Base-by-base conservation (phyloP, 2,888 invertebrate species). In the Thereva unica region DNA sequence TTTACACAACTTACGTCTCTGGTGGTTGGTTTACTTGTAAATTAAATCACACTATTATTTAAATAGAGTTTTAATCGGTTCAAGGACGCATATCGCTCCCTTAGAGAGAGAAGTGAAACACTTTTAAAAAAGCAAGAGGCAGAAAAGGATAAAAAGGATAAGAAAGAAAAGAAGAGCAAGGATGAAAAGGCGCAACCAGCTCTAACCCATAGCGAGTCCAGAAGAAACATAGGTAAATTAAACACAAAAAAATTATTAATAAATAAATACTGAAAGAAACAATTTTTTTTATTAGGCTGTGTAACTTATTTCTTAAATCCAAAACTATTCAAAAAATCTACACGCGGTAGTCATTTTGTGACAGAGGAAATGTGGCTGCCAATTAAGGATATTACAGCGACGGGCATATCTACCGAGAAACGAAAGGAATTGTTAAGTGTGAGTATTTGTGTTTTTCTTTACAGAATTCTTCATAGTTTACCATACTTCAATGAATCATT, bases 291-390 rank as follows among this genome's bases (percentile, higher is more conserved):
- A n/a, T 63, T 23, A 23, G 23, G 23, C 23, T 23, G 23, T 23
- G 80, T 80, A 3, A 80, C 81, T n/a, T 81, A 79, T 67, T 81
- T 79, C 68, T 74, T 80, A 64, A 80, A 80, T 69, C 76, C 80
- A 44, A 81, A 81, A 72, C 71, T 78, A 9, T 80, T 80, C 59
- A 77, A 76, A 61, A 78, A 77, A 47, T 78, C 78, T 69, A 12
- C 75, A 3, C 73, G 75, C 50, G 76, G 71, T 49, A 57, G 64
- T 44, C 71, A 74, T 9, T 80, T 75, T 71, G 64, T 75, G 42
- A 79, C 78, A 3, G 80, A 80, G 54, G 80, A 80, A 71, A 72
- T 81, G 6, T 80, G 81, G 81, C 70, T 78, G 71, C 80, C 80
- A 6, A 77, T 80, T 40, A 81, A 78, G 71, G 81, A 80, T 68